Evolutionary conservation across 2,888 invertebrate species (phyloP).

Genomic region (Drosophila demipolita): DNA sequence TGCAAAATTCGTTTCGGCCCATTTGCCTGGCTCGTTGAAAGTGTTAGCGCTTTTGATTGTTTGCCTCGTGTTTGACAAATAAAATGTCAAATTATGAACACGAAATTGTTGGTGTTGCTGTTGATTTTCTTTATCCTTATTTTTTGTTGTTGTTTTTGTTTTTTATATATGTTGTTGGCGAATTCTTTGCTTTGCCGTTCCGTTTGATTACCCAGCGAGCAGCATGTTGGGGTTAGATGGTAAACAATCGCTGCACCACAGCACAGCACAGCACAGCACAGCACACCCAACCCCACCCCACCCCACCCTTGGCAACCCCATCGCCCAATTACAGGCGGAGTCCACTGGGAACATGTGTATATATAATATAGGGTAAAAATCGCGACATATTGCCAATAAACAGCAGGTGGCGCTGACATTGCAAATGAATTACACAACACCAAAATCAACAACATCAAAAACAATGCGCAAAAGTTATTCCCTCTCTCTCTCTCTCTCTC

Average conservation of each 20-base stretch:
- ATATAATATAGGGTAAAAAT: constrained; percentile 46
- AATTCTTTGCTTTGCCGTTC: constrained; percentile 29
- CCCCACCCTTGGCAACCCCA: constrained; percentile 5
- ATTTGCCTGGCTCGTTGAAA: constrained; percentile 30
- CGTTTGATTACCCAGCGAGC: constrained; percentile 36
- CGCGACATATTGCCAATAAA: constrained; percentile 78
- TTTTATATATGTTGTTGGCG: constrained; percentile 3
- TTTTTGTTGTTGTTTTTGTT: constrained; percentile 15
- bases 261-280: neutral
- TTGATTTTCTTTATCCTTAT: constrained; percentile 3
- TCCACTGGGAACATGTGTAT: constrained; percentile 49
- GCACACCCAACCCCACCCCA: neutral
- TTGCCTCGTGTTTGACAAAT: constrained; percentile 69
- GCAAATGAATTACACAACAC: constrained; percentile 47
- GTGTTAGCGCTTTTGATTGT: constrained; percentile 56
- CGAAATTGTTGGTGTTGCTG: constrained; percentile 46
- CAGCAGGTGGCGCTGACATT: constrained; percentile 73
- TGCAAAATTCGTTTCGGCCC: neutral
- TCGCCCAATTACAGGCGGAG: constrained; percentile 37
- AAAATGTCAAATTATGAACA: constrained; percentile 78
- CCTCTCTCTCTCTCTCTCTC: neutral
- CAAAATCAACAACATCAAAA: constrained; percentile 3
- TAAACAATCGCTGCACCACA: constrained; percentile 31
- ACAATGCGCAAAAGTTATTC: neutral
- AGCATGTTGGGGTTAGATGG: constrained; percentile 39